Evolutionary conservation across 2,113 vertebrate genomes (phyloP).

Genomic region (Ochotona princeps): DNA sequence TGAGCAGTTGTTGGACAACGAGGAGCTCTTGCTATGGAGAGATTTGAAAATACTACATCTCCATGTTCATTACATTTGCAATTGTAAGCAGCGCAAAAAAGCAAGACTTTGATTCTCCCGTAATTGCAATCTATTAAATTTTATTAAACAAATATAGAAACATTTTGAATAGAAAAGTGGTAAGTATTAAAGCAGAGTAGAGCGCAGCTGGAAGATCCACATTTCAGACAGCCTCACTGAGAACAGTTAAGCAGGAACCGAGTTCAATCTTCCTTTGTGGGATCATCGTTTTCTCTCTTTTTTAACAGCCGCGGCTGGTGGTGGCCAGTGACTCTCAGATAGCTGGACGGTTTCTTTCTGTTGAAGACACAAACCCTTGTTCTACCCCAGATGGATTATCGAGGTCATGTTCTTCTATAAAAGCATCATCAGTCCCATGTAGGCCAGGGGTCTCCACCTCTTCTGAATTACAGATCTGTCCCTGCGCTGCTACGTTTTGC

Average conservation of each 20-base stretch:
- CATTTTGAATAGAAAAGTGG: constrained; percentile 9
- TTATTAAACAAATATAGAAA: constrained; percentile 8
- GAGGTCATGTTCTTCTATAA: background rate
- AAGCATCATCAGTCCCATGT: background rate
- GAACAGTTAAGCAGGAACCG: background rate
- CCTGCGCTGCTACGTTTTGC: background rate
- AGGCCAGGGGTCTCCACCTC: background rate
- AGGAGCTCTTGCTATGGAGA: constrained; percentile 24
- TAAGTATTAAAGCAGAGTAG: background rate
- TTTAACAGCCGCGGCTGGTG: constrained; percentile 74
- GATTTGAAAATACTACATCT: background rate
- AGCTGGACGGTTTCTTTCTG: background rate
- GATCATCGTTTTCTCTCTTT: background rate
- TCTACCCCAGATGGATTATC: background rate
- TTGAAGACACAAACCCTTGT: background rate
- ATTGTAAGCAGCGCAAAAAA: background rate
- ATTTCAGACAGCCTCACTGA: background rate
- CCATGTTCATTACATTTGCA: background rate
- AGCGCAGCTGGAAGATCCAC: background rate
- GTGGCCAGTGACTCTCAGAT: constrained; percentile 65
- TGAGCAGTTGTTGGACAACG: background rate
- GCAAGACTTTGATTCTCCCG: background rate
- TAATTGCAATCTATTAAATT: background rate
- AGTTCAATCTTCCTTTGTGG: background rate
- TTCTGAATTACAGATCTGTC: background rate